Percentiles rank a stretch among this genome's conserved stretches.
Conservation (phyloP, 2,797 vertebrate species). For the Mus minutoides region DNA sequence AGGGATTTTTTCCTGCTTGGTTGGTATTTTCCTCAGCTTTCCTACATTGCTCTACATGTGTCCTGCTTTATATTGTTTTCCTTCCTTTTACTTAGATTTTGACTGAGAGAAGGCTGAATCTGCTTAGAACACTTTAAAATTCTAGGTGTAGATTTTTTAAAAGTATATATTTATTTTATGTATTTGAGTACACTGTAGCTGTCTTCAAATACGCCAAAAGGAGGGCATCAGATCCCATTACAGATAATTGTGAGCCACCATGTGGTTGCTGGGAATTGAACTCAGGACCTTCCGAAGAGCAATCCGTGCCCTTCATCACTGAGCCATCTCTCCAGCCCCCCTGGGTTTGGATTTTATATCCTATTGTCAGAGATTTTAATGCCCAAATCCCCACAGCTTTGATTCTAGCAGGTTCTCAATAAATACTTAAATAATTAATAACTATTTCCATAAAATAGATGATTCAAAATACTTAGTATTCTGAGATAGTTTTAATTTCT, state of each 20-base stretch:
- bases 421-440: slow-evolving; percentile 3
- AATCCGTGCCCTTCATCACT: background rate
- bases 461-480: slow-evolving; percentile 1
- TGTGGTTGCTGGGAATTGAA: background rate
- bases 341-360: background rate
- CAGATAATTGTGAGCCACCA: background rate
- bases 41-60: background rate
- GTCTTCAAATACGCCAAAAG: background rate
- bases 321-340: background rate
- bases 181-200: background rate
- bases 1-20: background rate
- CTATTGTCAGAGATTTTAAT: background rate
- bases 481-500: slow-evolving; percentile 3
- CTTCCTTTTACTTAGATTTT: slow-evolving; percentile 39
- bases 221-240: background rate
- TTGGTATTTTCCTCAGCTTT: background rate
- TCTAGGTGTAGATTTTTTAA: background rate
- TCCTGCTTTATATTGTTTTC: background rate
- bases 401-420: background rate
- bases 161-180: background rate
- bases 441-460: background rate
- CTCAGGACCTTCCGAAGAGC: background rate
- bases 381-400: background rate
- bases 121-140: background rate
- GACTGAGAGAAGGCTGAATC: background rate